Evolutionary conservation across 1,140 invertebrate genomes (phyloP), one percentile per base, ranked within the genome.

Genomic region (Camponotus pennsylvanicus): DNA sequence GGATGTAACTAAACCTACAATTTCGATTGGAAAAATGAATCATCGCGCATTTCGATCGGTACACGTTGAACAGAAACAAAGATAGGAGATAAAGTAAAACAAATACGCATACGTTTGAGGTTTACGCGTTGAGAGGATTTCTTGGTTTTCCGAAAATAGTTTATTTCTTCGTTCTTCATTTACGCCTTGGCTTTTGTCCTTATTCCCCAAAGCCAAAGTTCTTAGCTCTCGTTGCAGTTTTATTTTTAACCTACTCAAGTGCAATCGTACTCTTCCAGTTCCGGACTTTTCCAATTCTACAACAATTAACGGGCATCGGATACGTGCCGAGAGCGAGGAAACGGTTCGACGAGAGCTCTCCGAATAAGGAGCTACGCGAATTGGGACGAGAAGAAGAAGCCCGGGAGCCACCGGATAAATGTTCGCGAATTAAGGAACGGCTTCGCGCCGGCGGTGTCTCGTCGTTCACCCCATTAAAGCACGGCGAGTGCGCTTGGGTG

Each of bases 401-500:
- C 71, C 63, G 75, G 85, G 64, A 69, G 63, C 40, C 79, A 75
- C 63, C 63, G 85, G 80, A 87, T 59, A 77, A 88, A 78, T 37
- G 61, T 64, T 75, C 45, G 66, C 45, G 21, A 84, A 57, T 87
- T 73, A 59, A 91, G 64, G 87, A 91, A 90, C 69, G 85, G 64
- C 90, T 82, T 67, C 71, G 66, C 66, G 64, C 11, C 57, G 66
- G 3, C 49, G 73, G 66, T 90, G 86, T 88, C 86, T 85, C 79
- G 78, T 66, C 86, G 80, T 91, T 88, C 85, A 76, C 86, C 70
- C 88, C 82, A 86, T 91, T 88, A 91, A 86, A 90, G 71, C 80
- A 78, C 40, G 85, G 59, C 80, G 57, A 91, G 66, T 69, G 78
- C 88, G 86, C 71, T 82, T 83, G 86, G 57, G 82, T 37, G 69